A percentile compares a stretch with the other conserved stretches of the same genome.
Conservation (phyloP, 2,797 vertebrate genomes). For the Synanceia verrucosa region DNA sequence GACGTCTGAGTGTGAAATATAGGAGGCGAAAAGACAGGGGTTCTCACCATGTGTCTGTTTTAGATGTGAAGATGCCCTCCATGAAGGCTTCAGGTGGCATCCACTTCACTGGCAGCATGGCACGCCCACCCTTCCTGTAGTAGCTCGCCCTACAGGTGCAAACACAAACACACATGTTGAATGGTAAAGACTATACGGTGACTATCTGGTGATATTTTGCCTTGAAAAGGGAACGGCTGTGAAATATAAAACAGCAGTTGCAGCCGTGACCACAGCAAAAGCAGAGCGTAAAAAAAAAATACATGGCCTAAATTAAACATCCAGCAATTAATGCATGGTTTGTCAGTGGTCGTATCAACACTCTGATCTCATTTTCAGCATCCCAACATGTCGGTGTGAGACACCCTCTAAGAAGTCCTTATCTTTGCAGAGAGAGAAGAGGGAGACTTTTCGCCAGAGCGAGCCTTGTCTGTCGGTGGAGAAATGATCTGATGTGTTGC, state of each 20-base stretch:
- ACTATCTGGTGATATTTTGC: too few species aligned
- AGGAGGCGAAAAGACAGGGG: not conserved
- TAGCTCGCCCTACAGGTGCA: slow-evolving; percentile 90
- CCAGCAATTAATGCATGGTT: slow-evolving; percentile 37
- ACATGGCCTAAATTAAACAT: not conserved
- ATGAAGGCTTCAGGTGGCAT: slow-evolving; percentile 99
- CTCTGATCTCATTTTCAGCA: slow-evolving; percentile 30
- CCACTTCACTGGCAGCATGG: slow-evolving; percentile 98
- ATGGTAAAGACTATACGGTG: too few species aligned
- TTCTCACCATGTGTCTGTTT: slow-evolving; percentile 96
- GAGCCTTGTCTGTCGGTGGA: not conserved
- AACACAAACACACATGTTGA: slow-evolving; percentile 13
- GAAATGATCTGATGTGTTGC: slow-evolving; percentile 47
- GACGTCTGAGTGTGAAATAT: not conserved
- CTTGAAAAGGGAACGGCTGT: not conserved
- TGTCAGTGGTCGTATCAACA: slow-evolving; percentile 4
- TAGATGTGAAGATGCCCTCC: slow-evolving; percentile 99
- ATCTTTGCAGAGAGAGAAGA: slow-evolving; percentile 13
- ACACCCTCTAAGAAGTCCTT: slow-evolving; percentile 36
- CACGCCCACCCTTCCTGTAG: slow-evolving; percentile 97
- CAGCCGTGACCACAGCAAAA: slow-evolving; percentile 56
- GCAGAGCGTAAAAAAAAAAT: not conserved
- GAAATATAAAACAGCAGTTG: slow-evolving; percentile 1
- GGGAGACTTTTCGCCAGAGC: not conserved
- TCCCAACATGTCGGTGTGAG: slow-evolving; percentile 1